These are phyloP conservation scores for Takifugu flavidus DNA, from an alignment of 2,113 vertebrate genomes.

Conservation along the genomic window DNA sequence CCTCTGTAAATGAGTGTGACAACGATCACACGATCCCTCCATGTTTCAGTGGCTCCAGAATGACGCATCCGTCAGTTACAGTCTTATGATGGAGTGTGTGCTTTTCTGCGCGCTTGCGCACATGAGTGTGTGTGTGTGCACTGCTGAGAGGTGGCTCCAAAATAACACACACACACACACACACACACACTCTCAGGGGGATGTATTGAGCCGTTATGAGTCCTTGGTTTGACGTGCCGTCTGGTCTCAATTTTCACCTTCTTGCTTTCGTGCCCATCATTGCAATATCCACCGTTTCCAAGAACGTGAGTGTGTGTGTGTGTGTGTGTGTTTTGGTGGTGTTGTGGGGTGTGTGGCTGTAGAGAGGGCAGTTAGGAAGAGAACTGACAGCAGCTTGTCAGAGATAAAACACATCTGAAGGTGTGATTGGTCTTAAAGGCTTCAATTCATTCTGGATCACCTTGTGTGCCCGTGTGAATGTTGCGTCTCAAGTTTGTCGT, in stretches of 20 bases:
- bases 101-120: constrained; percentile 14
- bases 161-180: neutral
- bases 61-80: constrained; percentile 35
- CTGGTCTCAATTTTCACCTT: constrained; percentile 63
- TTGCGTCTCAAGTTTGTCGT: neutral
- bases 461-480: neutral
- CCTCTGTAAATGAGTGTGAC: constrained; percentile 46
- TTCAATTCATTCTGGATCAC: constrained; percentile 35
- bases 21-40: constrained; percentile 10
- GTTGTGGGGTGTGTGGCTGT: constrained; percentile 41
- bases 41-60: constrained; percentile 17
- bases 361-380: constrained; percentile 1
- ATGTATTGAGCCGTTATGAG: constrained; percentile 48
- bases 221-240: constrained; percentile 52
- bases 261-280: constrained; percentile 48
- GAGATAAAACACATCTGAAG: constrained; percentile 46
- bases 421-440: constrained; percentile 36
- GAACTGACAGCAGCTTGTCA: constrained; percentile 34
- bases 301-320: constrained; percentile 8
- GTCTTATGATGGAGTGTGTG: constrained; percentile 21
- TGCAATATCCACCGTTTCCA: constrained; percentile 24
- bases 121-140: neutral
- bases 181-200: constrained; percentile 22
- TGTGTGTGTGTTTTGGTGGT: constrained; percentile 15
- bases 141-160: constrained; percentile 4